Conservation (phyloP, 2,888 invertebrate species). For the Augochlorella aurata region DNA sequence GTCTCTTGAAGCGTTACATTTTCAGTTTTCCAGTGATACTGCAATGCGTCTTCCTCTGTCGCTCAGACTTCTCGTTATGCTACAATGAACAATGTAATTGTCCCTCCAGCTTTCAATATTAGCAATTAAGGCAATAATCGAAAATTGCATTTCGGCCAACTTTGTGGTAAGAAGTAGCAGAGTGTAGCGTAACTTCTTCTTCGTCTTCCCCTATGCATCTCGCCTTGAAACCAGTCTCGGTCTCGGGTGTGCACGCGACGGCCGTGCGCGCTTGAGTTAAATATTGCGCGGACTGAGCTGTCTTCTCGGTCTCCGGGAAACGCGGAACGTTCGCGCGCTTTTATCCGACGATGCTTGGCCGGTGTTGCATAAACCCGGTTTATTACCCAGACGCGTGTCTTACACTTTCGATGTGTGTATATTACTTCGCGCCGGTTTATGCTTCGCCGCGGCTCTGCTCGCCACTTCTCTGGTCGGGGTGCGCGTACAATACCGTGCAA, state of each 20-base stretch:
- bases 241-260: slow-evolving; percentile 9
- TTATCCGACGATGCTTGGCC: neutral
- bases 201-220: neutral
- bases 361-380: neutral
- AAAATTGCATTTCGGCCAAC: too few relatives aligned
- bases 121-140: too few relatives aligned
- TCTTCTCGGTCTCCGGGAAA: neutral
- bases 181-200: too few relatives aligned
- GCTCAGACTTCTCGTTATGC: too few relatives aligned
- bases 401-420: neutral
- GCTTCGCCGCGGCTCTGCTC: neutral
- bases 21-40: too few relatives aligned
- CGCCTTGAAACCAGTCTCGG: slow-evolving; percentile 32
- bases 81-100: too few relatives aligned
- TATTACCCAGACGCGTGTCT: neutral
- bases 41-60: too few relatives aligned
- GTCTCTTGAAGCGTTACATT: too few relatives aligned
- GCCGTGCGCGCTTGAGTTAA: slow-evolving; percentile 23
- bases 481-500: too few relatives aligned
- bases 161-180: too few relatives aligned
- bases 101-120: too few relatives aligned
- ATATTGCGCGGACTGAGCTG: slow-evolving; percentile 14
- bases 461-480: neutral
- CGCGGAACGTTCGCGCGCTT: slow-evolving; percentile 12
- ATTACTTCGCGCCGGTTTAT: neutral